Percentiles rank a stretch among this genome's conserved stretches.
These are phyloP conservation scores for Phalacrocorax brasilianus DNA, from an alignment of 2,113 vertebrate genomes.

Conservation along the genomic window DNA sequence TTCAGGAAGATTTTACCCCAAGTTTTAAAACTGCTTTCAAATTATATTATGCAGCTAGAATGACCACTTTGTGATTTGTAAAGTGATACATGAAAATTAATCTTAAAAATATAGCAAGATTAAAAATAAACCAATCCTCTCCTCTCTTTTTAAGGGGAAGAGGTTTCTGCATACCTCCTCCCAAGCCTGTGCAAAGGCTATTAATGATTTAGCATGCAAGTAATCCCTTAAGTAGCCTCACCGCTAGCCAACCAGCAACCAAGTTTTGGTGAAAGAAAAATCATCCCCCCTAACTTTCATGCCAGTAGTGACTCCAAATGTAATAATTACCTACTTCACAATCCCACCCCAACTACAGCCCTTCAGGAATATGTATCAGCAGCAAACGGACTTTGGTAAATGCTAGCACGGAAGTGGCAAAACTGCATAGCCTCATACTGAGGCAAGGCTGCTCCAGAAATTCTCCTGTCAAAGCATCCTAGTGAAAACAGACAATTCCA, in stretches of 20 bases:
- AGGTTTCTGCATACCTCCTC: neutral
- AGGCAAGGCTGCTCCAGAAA: neutral
- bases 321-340: neutral
- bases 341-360: neutral
- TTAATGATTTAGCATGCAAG: neutral
- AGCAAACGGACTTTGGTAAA: neutral
- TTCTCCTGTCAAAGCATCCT: neutral
- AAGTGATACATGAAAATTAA: neutral
- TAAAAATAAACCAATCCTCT: neutral
- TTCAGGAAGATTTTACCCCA: neutral
- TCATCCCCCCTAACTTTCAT: neutral
- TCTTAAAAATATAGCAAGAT: neutral
- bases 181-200: neutral
- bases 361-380: neutral
- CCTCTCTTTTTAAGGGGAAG: neutral
- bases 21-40: neutral
- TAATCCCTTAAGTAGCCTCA: neutral
- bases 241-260: neutral
- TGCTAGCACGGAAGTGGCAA: neutral
- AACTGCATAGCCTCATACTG: rapidly evolving
- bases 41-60: neutral
- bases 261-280: neutral
- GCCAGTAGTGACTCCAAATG: neutral
- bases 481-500: neutral
- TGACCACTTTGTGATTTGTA: neutral